Conservation (phyloP, 2,113 vertebrate species). For the Crotalus helleri region DNA sequence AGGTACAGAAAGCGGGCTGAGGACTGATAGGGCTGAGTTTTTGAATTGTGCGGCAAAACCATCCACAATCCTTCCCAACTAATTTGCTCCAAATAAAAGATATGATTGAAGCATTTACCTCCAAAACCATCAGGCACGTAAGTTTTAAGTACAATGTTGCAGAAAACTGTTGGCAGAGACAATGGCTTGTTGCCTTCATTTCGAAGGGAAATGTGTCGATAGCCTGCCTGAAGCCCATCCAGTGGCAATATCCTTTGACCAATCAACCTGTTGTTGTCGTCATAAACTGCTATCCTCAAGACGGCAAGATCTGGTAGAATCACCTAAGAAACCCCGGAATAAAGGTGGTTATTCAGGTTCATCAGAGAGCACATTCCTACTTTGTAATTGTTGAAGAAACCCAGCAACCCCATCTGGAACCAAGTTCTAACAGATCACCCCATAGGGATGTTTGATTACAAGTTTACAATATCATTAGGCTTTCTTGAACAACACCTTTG, state of each 20-base stretch:
- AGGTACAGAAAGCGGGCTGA: background rate
- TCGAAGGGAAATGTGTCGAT: constrained; percentile 94
- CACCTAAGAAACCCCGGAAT: constrained; percentile 74
- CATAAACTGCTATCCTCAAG: constrained; percentile 93
- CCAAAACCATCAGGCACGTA: constrained; percentile 98
- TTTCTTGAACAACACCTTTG: background rate
- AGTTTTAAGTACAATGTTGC: constrained; percentile 98
- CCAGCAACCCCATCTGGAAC: background rate
- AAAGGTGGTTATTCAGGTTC: constrained; percentile 7
- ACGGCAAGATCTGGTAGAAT: constrained; percentile 96
- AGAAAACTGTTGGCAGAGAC: constrained; percentile 94
- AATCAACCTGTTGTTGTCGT: constrained; percentile 95
- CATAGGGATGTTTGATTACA: background rate
- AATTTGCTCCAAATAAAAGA: background rate
- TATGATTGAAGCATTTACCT: constrained; percentile 66
- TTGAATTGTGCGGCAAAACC: background rate
- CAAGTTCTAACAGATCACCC: background rate
- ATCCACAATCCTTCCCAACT: background rate
- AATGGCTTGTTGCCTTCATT: constrained; percentile 98
- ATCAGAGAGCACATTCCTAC: background rate
- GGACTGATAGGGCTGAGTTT: background rate
- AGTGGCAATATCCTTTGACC: constrained; percentile 94
- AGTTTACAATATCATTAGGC: background rate
- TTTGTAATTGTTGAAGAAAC: background rate
- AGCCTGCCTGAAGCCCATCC: constrained; percentile 95